Conservation (phyloP, 2,113 vertebrate genomes). For the Malurus alboscapulatus region DNA sequence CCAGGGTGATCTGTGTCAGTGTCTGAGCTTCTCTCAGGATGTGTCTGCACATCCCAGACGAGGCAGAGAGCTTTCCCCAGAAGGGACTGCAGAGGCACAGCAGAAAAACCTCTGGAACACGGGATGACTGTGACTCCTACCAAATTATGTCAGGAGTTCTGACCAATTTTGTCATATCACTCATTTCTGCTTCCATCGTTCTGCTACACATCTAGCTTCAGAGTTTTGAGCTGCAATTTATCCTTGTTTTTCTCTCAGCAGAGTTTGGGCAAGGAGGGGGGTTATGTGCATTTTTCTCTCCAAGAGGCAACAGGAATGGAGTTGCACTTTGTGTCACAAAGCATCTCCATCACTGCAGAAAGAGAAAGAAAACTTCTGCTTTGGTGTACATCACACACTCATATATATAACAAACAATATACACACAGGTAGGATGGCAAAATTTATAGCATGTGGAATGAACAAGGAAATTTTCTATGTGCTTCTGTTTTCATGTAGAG, state of each 20-base stretch:
- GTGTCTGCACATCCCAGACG: slow-evolving; percentile 30
- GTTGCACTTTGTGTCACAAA: neutral
- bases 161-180: neutral
- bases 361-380: neutral
- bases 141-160: neutral
- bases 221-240: neutral
- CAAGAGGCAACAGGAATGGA: neutral
- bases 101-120: neutral
- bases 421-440: neutral
- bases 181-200: neutral
- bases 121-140: neutral
- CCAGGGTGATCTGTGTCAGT: neutral
- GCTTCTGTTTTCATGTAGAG: slow-evolving; percentile 46
- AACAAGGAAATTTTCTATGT: slow-evolving; percentile 19
- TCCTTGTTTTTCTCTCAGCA: neutral
- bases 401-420: neutral
- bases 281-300: neutral
- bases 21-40: slow-evolving; percentile 49
- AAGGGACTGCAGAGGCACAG: neutral
- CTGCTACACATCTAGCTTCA: neutral
- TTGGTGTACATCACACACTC: neutral
- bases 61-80: neutral
- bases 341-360: neutral
- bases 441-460: slow-evolving; percentile 2
- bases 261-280: accelerated